Conservation (phyloP, 2,797 vertebrate genomes). For the Paedocypris micromegethes region DNA sequence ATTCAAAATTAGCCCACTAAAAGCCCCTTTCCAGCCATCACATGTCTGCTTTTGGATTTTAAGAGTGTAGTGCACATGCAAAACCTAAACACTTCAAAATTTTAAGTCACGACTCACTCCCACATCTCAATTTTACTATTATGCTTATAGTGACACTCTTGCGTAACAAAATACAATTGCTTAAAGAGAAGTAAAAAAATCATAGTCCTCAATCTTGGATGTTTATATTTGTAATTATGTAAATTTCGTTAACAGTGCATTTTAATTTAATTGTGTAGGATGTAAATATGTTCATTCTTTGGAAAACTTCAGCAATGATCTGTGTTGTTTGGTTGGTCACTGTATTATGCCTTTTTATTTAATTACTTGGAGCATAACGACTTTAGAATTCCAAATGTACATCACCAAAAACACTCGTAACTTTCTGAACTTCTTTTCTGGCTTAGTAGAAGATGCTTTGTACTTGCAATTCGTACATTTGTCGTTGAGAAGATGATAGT, state of each 20-base stretch:
- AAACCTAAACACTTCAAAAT: constrained; percentile 2
- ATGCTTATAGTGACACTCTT: background rate
- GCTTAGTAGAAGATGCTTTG: constrained; percentile 41
- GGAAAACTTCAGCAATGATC: too few species aligned
- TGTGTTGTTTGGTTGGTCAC: too few species aligned
- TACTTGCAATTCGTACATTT: constrained; percentile 65
- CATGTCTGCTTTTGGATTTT: background rate
- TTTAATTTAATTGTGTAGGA: too few species aligned
- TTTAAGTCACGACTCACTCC: background rate
- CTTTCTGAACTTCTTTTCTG: constrained; percentile 14
- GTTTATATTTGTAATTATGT: background rate
- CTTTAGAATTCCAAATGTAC: constrained; percentile 8
- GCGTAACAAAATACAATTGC: too few species aligned
- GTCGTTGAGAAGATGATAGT: constrained; percentile 40
- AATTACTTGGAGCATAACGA: constrained; percentile 9
- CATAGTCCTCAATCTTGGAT: background rate
- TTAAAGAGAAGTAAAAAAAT: too few species aligned
- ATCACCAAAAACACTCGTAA: background rate
- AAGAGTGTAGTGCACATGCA: background rate
- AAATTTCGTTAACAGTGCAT: too few species aligned
- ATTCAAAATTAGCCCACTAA: background rate
- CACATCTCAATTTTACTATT: background rate
- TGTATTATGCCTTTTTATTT: too few species aligned
- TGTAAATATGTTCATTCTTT: too few species aligned
- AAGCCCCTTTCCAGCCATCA: background rate